Evolutionary conservation across 2,888 invertebrate genomes (phyloP).

Genomic region (Acanthosepion lycidas): DNA sequence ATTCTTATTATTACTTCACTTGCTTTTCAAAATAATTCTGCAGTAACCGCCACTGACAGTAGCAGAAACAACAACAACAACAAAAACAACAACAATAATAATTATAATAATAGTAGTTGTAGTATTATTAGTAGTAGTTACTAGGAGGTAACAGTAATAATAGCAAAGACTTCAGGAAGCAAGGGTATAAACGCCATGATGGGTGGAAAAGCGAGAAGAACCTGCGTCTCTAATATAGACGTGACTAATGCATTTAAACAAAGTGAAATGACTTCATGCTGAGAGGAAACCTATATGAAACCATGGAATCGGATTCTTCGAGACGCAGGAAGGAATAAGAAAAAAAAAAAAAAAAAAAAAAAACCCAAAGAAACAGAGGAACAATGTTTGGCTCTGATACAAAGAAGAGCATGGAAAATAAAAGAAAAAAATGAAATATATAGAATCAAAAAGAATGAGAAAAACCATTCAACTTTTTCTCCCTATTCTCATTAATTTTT

Average conservation of each 20-base stretch:
- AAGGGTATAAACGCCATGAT: not conserved
- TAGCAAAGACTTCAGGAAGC: not conserved
- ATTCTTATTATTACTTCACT: too few species aligned
- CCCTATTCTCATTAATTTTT: not conserved
- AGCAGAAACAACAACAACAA: too few species aligned
- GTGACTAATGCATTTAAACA: conserved; percentile 8
- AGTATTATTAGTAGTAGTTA: too few species aligned
- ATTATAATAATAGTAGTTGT: too few species aligned
- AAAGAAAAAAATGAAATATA: not conserved
- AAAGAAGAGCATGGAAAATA: not conserved
- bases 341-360: not conserved
- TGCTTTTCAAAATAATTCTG: too few species aligned
- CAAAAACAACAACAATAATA: too few species aligned
- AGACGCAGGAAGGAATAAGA: not conserved
- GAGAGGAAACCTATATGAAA: not conserved
- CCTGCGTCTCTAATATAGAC: not conserved
- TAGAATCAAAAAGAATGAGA: not conserved
- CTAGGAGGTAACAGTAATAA: too few species aligned
- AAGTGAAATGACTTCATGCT: not conserved
- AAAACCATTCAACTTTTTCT: not conserved
- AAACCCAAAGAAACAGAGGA: not conserved
- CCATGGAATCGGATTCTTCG: not conserved
- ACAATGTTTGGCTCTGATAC: not conserved
- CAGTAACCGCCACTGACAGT: too few species aligned
- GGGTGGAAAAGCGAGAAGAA: not conserved